These are phyloP conservation scores for Thysanoteuthis rhombus DNA, from an alignment of 2,888 invertebrate species.

Conservation along the genomic window DNA sequence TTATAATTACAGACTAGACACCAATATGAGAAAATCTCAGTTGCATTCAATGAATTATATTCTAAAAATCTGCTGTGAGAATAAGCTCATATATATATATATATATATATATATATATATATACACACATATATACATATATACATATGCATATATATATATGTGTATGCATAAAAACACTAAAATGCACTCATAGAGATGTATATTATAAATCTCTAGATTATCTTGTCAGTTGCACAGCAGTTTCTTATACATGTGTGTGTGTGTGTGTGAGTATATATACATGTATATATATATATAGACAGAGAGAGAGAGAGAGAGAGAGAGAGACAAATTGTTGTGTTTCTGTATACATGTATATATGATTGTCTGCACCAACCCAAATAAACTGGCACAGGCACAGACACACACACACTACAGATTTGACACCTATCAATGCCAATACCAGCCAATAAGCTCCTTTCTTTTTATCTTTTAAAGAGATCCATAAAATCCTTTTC, in stretches of 20 bases:
- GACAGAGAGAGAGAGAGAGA: background rate
- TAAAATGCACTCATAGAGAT: too few species aligned
- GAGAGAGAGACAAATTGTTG: background rate
- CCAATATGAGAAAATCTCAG: too few species aligned
- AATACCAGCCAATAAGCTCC: background rate
- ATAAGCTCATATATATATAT: background rate
- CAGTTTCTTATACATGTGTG: too few species aligned
- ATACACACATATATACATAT: too few species aligned
- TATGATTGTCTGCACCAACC: background rate
- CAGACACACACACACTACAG: background rate
- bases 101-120: background rate
- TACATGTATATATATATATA: background rate
- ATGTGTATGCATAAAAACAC: too few species aligned
- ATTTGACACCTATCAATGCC: background rate
- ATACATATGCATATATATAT: background rate
- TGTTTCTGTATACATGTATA: too few species aligned
- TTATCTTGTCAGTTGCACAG: too few species aligned
- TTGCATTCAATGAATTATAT: too few species aligned
- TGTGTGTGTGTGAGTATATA: background rate
- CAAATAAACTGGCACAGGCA: background rate
- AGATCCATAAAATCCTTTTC: constrained; percentile 12
- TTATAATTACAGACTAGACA: background rate
- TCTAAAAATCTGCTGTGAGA: too few species aligned
- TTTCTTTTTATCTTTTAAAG: background rate
- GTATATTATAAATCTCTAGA: too few species aligned